These are phyloP conservation scores for Prionailurus viverrinus DNA, from an alignment of 2,113 vertebrate genomes.

Conservation along the genomic window DNA sequence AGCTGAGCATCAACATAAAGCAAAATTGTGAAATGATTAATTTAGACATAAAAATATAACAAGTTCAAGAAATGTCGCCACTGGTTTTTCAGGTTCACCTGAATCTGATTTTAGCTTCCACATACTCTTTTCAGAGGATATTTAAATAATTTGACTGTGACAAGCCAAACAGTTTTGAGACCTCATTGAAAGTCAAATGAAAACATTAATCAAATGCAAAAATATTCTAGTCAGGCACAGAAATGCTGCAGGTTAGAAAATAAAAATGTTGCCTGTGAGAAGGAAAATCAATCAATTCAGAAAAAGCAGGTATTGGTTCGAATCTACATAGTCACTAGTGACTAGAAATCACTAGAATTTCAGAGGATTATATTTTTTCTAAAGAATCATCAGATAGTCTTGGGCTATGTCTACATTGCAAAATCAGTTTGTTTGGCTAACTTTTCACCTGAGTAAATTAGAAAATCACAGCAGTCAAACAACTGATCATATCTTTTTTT, in stretches of 20 bases:
- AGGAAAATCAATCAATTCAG: slow-evolving; percentile 34
- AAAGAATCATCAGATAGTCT: slow-evolving; percentile 17
- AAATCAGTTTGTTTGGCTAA: slow-evolving; percentile 56
- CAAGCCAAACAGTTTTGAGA: slow-evolving; percentile 79
- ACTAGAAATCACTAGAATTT: slow-evolving; percentile 64
- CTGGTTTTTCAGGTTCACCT: slow-evolving; percentile 73
- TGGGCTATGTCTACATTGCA: not conserved
- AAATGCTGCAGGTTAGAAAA: slow-evolving; percentile 76
- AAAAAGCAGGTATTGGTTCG: slow-evolving; percentile 41
- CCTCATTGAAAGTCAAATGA: slow-evolving; percentile 68
- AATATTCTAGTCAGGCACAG: slow-evolving; percentile 58
- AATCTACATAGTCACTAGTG: slow-evolving; percentile 63
- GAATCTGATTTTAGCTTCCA: slow-evolving; percentile 77
- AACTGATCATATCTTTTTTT: slow-evolving; percentile 35
- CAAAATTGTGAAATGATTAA: slow-evolving; percentile 76
- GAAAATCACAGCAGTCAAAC: slow-evolving; percentile 51
- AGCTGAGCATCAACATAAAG: slow-evolving; percentile 73
- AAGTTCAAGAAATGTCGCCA: slow-evolving; percentile 65
- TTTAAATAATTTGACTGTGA: slow-evolving; percentile 79
- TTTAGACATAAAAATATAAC: slow-evolving; percentile 78
- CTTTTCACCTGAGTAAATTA: slow-evolving; percentile 70
- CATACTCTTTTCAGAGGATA: slow-evolving; percentile 75
- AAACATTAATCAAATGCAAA: slow-evolving; percentile 79
- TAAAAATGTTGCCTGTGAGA: slow-evolving; percentile 70
- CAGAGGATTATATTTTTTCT: slow-evolving; percentile 22